phyloP scores from a whole-genome alignment of 92 coral and sea anemone species.

The Muricea muricata region DNA sequence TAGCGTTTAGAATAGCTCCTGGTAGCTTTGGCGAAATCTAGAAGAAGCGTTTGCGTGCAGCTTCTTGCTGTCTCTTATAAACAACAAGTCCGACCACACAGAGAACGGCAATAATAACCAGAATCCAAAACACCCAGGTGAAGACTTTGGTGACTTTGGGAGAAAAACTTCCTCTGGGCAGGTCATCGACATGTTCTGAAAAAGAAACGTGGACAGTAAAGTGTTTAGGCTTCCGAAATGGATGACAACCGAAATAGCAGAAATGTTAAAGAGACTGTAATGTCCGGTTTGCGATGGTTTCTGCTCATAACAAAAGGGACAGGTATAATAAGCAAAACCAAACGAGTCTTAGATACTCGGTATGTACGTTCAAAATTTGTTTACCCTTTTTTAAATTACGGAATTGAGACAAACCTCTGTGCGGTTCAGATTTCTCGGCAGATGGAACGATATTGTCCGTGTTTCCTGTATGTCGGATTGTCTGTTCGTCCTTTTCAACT shows the following conservation, averaged over 20 bases:
- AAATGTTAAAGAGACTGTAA: too few species aligned
- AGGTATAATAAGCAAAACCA: too few species aligned
- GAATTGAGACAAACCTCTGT: conserved; percentile 71
- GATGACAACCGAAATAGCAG: too few species aligned
- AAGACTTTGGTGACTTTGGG: conserved; percentile 79
- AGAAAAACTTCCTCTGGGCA: conserved; percentile 83
- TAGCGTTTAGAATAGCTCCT: not conserved
- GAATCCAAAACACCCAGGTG: conserved; percentile 92
- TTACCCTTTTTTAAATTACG: too few species aligned
- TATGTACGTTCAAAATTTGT: too few species aligned
- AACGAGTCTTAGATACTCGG: too few species aligned
- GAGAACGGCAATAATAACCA: conserved; percentile 65
- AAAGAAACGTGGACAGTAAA: not conserved
- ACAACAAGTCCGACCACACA: conserved; percentile 73
- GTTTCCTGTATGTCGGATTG: conserved; percentile 58
- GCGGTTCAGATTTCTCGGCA: conserved; percentile 87
- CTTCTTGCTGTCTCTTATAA: conserved; percentile 91
- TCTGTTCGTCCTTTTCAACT: conserved; percentile 60
- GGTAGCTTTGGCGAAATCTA: conserved; percentile 9
- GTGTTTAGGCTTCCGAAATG: too few species aligned
- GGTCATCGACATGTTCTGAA: conserved; percentile 82
- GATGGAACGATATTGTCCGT: conserved; percentile 73
- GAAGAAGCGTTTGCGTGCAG: conserved; percentile 87
- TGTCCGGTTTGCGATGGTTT: too few species aligned
- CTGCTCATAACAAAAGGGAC: too few species aligned